phyloP scores from a whole-genome alignment of 2,888 invertebrate genomes.

The Sarcophaga rosellei region DNA sequence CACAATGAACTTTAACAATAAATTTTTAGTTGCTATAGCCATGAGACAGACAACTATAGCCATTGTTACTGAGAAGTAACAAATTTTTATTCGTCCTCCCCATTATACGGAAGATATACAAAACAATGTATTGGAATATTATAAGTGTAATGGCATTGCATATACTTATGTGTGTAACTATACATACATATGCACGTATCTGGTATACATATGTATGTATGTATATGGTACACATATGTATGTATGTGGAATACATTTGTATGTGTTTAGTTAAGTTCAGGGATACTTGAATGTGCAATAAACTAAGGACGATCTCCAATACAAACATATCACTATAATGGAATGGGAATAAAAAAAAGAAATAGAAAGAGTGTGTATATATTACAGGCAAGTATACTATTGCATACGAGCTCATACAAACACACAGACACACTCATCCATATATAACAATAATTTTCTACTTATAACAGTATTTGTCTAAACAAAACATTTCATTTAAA shows the following conservation, averaged over 20 bases:
- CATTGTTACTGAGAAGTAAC: background rate
- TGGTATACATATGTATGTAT: too few species aligned
- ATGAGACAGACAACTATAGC: background rate
- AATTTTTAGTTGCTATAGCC: conserved; percentile 9
- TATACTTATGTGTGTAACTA: background rate
- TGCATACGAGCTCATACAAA: background rate
- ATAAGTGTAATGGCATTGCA: background rate
- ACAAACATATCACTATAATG: background rate
- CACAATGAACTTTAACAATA: background rate
- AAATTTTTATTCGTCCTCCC: background rate
- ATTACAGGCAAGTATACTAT: background rate
- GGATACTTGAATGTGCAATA: background rate
- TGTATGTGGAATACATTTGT: too few species aligned
- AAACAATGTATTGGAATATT: background rate
- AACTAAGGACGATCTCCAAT: background rate
- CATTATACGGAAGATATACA: background rate
- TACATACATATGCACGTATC: too few species aligned
- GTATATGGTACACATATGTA: too few species aligned
- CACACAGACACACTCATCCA: background rate
- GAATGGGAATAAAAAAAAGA: background rate
- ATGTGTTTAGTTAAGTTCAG: background rate
- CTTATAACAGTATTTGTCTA: background rate
- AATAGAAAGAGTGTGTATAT: background rate
- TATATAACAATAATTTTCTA: background rate
- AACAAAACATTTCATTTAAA: background rate